phyloP scores from a whole-genome alignment of 2,797 vertebrate species.

The Danio choprae region DNA sequence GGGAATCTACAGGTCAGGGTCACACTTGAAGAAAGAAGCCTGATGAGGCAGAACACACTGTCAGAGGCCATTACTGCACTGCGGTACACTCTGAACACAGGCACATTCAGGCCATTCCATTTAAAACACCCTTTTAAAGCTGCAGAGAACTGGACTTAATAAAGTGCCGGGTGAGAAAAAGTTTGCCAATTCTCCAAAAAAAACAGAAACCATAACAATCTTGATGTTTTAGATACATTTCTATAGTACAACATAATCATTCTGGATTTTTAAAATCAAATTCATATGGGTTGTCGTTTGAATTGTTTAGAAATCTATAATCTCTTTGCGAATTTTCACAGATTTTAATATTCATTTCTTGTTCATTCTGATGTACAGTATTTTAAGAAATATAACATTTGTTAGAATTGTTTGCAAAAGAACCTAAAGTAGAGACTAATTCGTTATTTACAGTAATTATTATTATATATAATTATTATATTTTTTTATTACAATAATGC shows the following conservation, averaged over 20 bases:
- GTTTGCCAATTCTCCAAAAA: neutral
- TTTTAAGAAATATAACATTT: neutral
- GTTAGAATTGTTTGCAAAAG: neutral
- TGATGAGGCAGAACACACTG: neutral
- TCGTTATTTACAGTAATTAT: no score
- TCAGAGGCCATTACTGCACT: constrained; percentile 17
- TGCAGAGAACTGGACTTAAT: neutral
- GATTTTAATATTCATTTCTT: no score
- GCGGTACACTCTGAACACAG: neutral
- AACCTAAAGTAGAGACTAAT: neutral
- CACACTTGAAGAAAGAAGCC: neutral
- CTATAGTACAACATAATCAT: neutral
- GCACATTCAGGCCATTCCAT: neutral
- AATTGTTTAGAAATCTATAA: no score
- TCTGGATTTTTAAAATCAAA: neutral
- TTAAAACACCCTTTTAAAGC: neutral
- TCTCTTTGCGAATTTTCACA: no score
- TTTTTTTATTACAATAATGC: no score
- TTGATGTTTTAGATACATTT: neutral
- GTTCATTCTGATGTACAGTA: neutral
- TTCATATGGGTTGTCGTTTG: neutral
- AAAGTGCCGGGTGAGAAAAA: neutral
- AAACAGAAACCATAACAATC: neutral
- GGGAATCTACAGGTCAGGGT: constrained; percentile 8
- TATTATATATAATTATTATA: no score